These are phyloP conservation scores for Synergus japonicus DNA, from an alignment of 2,888 invertebrate species.

Conservation along the genomic window DNA sequence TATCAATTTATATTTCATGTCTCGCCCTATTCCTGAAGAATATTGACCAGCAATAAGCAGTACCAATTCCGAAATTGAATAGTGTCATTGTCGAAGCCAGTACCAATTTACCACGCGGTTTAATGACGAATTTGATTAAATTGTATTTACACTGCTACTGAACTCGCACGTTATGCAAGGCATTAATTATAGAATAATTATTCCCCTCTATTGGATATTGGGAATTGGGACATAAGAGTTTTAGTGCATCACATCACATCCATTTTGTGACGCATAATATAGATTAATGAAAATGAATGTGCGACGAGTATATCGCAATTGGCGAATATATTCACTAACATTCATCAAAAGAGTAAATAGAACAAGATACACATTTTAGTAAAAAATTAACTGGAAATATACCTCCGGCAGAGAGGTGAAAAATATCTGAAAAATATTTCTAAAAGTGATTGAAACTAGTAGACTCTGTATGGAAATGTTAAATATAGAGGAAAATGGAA, in stretches of 20 bases:
- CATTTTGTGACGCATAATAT: background rate
- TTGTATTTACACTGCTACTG: background rate
- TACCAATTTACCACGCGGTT: background rate
- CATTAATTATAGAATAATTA: constrained; percentile 7
- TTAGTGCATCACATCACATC: background rate
- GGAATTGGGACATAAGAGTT: background rate
- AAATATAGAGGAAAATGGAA: background rate
- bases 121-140: constrained; percentile 10
- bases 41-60: background rate
- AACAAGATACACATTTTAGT: background rate
- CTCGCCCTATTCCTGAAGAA: background rate
- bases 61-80: background rate
- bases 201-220: background rate
- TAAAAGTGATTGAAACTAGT: background rate
- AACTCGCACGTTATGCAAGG: background rate
- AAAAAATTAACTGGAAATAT: background rate
- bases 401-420: background rate
- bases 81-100: background rate
- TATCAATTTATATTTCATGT: too few relatives aligned
- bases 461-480: background rate
- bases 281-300: background rate
- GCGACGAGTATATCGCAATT: background rate
- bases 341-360: background rate
- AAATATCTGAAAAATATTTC: background rate
- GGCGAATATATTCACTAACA: background rate